These are phyloP conservation scores for Oreortyx pictus DNA, from an alignment of 2,797 vertebrate genomes.

Conservation along the genomic window DNA sequence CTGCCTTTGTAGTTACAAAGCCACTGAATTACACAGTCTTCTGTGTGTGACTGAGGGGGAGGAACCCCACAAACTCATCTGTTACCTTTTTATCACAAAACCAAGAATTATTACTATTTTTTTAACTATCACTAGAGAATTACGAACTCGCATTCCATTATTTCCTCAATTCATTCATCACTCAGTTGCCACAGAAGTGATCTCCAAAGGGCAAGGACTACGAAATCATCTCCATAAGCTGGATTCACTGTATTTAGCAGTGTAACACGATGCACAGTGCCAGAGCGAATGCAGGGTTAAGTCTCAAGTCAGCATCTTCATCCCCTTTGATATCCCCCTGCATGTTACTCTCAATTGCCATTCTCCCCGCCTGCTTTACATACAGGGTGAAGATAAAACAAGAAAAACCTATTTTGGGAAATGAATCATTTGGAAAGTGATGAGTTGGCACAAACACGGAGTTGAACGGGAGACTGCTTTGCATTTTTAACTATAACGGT, in stretches of 20 bases:
- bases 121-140: background rate
- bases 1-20: background rate
- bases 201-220: background rate
- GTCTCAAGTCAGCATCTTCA: constrained; percentile 40
- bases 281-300: constrained; percentile 39
- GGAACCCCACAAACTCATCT: background rate
- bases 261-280: background rate
- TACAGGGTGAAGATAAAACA: constrained; percentile 20
- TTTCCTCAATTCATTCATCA: background rate
- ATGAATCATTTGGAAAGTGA: constrained; percentile 3
- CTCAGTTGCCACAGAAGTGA: background rate
- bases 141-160: background rate
- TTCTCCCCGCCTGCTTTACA: background rate
- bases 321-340: constrained; percentile 4
- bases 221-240: background rate
- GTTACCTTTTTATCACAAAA: background rate
- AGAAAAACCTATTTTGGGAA: constrained; percentile 24
- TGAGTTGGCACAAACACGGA: background rate
- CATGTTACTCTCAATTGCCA: background rate
- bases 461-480: background rate
- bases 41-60: background rate
- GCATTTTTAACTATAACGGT: constrained; percentile 41
- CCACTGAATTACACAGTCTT: background rate
- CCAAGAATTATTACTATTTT: background rate
- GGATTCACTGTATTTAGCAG: background rate